Evolutionary conservation across 2,888 invertebrate genomes (phyloP), one percentile per base, ranked within the genome.

Genomic region (Cerceris rybyensis): DNA sequence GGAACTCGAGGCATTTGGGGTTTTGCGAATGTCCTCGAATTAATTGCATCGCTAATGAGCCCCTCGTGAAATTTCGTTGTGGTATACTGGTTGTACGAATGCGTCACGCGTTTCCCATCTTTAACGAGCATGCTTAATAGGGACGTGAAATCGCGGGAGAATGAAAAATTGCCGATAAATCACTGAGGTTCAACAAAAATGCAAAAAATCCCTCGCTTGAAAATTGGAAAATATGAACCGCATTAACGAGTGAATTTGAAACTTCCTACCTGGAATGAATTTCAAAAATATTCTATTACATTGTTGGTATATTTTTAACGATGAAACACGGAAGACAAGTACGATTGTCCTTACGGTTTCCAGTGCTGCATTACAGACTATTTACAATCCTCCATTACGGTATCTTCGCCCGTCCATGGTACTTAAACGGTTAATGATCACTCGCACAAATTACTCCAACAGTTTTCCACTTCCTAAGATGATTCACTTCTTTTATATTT

Each of bases 11-110:
- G 75, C 61, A 77, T 80, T 82, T 78, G 59, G 70, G 67, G 63
- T 81, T 78, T 80, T 75, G 70, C 69, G 54, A 58, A 41, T 70
- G 70, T 61, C 67, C 57, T 73, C 79, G 79, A 88, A 88, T 89
- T 87, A 88, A 87, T 88, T 83, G 78, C 81, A 74, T 74, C 82
- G 78, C 86, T 88, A 89, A 89, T 87, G 87, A 88, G 86, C 78
- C 70, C 75, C 81, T 83, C 75, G 82, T 71, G 80, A 83, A 80
- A 81, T 81, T 71, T 75, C 84, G 81, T 82, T 75, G 80, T 78
- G 82, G 75, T 64, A 73, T 75, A 84, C 82, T 75, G 81, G 81
- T 69, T 72, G 81, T 65, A 71, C 81, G 80, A 83, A 84, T 80
- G 81, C 83, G 82, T 81, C 82, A 82, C 82, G 77, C 72, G 74